Percentiles rank a stretch among this genome's conserved stretches.
These are phyloP conservation scores for Excalfactoria chinensis DNA, from an alignment of 2,113 vertebrate genomes.

Conservation along the genomic window DNA sequence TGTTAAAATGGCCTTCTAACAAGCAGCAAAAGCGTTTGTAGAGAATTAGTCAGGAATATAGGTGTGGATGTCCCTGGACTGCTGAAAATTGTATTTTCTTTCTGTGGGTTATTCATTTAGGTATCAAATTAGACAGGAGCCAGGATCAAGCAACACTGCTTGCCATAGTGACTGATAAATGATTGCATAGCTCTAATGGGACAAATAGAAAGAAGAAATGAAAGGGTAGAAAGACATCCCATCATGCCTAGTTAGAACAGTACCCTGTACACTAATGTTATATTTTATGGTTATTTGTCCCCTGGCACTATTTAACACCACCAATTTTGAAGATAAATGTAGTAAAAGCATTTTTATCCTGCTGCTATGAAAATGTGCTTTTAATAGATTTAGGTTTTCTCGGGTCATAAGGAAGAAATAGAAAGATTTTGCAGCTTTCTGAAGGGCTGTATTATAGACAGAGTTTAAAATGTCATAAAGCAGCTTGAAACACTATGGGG, in stretches of 20 bases:
- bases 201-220: constrained; percentile 70
- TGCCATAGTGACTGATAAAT: constrained; percentile 43
- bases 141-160: constrained; percentile 4
- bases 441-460: constrained; percentile 82
- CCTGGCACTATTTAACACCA: constrained; percentile 67
- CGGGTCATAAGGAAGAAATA: constrained; percentile 54
- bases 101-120: not conserved
- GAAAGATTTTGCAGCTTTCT: constrained; percentile 62
- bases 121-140: not conserved
- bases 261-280: constrained; percentile 61
- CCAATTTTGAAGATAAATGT: constrained; percentile 72
- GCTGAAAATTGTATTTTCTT: not conserved
- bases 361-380: constrained; percentile 71
- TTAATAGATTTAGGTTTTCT: constrained; percentile 73
- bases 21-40: not conserved
- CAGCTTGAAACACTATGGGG: constrained; percentile 80
- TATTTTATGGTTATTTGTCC: constrained; percentile 78
- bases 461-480: constrained; percentile 86
- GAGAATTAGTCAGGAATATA: not conserved
- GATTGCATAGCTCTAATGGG: constrained; percentile 50
- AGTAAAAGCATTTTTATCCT: constrained; percentile 71
- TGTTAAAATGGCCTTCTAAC: not conserved
- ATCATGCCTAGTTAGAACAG: constrained; percentile 61
- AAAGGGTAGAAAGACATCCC: constrained; percentile 50
- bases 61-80: not conserved